A percentile compares a stretch with the other conserved stretches of the same genome.
Conservation (phyloP, 2,888 invertebrate species). For the Campoplex capitator region DNA sequence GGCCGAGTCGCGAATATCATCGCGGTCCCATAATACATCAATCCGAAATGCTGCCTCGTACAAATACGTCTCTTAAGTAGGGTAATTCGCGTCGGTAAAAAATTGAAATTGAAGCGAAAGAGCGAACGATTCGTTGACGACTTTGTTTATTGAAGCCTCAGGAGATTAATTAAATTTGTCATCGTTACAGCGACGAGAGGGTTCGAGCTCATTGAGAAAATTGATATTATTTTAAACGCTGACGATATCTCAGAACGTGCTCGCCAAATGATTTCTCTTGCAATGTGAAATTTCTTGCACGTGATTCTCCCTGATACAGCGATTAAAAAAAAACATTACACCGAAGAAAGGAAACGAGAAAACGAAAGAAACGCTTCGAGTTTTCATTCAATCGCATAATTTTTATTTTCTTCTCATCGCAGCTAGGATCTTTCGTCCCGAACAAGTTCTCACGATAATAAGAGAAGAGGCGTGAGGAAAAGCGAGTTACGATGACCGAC, state of each 20-base stretch:
- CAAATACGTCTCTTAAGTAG: neutral
- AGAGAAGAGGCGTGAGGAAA: slow-evolving; percentile 42
- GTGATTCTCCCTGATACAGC: neutral
- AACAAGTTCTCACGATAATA: slow-evolving; percentile 37
- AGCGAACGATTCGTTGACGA: neutral
- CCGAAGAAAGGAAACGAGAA: neutral
- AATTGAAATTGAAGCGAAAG: neutral
- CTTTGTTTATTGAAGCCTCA: neutral
- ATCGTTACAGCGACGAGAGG: neutral
- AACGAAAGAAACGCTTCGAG: neutral
- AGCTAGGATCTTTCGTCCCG: neutral
- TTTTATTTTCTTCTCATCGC: slow-evolving; percentile 10
- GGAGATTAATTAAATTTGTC: slow-evolving; percentile 21
- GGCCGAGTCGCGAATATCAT: neutral
- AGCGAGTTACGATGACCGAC: slow-evolving; percentile 52
- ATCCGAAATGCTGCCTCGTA: neutral
- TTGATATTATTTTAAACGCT: neutral
- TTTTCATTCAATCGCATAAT: neutral
- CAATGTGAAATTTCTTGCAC: neutral
- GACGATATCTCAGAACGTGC: neutral
- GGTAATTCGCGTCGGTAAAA: neutral
- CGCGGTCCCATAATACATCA: neutral
- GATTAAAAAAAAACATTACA: slow-evolving; percentile 7
- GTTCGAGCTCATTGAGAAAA: neutral
- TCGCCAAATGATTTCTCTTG: neutral